These are phyloP conservation scores for Cosmia pyralina DNA, from an alignment of 2,888 invertebrate species.

Conservation along the genomic window DNA sequence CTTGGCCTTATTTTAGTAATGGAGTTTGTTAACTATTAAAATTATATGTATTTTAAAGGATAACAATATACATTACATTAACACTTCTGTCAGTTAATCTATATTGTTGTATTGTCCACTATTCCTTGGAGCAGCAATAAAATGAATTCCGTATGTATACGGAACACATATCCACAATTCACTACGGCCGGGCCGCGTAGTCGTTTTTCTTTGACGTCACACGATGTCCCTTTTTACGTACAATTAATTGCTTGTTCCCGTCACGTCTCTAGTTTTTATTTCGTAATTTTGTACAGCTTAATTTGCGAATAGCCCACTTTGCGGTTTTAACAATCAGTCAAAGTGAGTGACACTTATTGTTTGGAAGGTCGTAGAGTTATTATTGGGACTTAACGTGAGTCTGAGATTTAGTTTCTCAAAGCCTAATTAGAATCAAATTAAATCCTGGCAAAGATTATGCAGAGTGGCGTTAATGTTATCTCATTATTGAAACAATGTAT, in stretches of 20 bases:
- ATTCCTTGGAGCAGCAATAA: constrained; percentile 29
- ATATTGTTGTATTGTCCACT: not conserved
- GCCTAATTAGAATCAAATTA: not conserved
- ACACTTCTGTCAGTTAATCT: not conserved
- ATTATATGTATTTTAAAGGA: too few relatives aligned
- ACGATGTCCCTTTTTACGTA: constrained; percentile 44
- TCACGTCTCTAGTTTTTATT: constrained; percentile 40
- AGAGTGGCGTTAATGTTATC: too few relatives aligned
- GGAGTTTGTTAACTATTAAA: not conserved
- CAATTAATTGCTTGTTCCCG: constrained; percentile 52
- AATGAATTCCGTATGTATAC: constrained; percentile 22
- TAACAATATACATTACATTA: not conserved
- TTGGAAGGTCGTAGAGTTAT: not conserved
- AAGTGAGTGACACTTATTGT: not conserved
- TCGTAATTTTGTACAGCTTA: constrained; percentile 30
- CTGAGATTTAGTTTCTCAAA: not conserved
- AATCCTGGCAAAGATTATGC: too few relatives aligned
- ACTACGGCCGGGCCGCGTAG: not conserved
- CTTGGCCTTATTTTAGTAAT: not conserved
- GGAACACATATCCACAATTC: constrained; percentile 40
- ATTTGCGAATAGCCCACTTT: constrained; percentile 27
- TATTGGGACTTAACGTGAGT: not conserved
- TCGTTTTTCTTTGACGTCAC: constrained; percentile 49
- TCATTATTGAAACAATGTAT: too few relatives aligned
- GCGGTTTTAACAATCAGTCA: not conserved